Evolutionary conservation across 2,113 vertebrate genomes (phyloP), one percentile per base, ranked within the genome.

Genomic region (Indicator indicator): DNA sequence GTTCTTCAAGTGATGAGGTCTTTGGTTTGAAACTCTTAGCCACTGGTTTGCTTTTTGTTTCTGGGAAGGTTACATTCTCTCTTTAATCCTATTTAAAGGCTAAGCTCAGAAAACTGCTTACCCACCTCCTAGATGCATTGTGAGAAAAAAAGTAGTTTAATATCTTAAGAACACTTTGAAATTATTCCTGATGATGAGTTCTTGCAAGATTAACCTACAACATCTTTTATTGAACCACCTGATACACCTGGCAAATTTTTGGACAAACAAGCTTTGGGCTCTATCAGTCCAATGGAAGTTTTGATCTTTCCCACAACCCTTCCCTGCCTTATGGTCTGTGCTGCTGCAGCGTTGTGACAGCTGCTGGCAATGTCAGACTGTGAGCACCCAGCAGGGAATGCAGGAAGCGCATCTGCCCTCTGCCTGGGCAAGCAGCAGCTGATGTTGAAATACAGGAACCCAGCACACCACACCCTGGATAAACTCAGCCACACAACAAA

Each of bases 391-490:
- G 59, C 0, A 59, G 63, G 36, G 81, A 90, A 95, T 56, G 87
- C 44, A 73, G 91, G 87, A 91, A 96, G 68, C 5, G 1, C 89
- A 89, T 50, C 50, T 67, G 77, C 38, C 24, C 89, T 40, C 70
- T 89, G 91, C 80, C 28, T 3, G 0, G 36, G 59, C 40, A 32
- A 76, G 67, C 59, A 79, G 11, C 42, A 48, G 55, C 91, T 46
- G 36, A 59, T 80, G 87, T 19, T 46, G 93, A 95, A 95, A 88
- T 24, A 67, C 32, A 81, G 69, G 55, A 83, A 42, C 46, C 40
- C 83, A 91, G 76, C 52, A 74, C 9, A 64, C 87, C 89, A 67
- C 93, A 58, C 91, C 87, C 90, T 48, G 59, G 55, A n/a, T 38
- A 73, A 79, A 85, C 82, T 68, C 9, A 5, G 84, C 33, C 10